Conservation (phyloP, 2,797 vertebrate genomes). For the Rallus crepitans region DNA sequence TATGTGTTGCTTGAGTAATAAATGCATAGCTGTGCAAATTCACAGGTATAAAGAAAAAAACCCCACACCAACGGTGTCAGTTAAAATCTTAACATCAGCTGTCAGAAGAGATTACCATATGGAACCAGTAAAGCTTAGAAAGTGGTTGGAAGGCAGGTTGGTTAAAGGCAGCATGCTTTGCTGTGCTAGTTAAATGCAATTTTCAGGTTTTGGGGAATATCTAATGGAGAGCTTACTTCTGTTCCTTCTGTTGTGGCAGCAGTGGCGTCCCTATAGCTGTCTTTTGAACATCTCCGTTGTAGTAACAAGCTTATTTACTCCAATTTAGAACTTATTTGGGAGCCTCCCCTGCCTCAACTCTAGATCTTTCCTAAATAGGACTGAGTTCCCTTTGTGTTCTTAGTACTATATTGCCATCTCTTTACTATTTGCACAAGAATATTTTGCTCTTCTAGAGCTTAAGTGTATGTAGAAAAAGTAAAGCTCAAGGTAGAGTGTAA, state of each 20-base stretch:
- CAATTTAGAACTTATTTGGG: background rate
- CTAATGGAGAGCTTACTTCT: background rate
- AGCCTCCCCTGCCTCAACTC: background rate
- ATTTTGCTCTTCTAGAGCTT: background rate
- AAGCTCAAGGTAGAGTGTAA: background rate
- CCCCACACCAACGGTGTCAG: too few species aligned
- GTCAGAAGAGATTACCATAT: background rate
- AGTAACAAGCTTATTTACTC: background rate
- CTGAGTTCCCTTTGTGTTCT: background rate
- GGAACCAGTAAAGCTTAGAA: background rate
- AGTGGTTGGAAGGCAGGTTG: background rate
- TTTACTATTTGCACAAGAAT: background rate
- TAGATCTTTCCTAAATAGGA: background rate
- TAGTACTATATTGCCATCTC: background rate
- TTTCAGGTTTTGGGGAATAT: background rate
- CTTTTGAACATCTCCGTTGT: background rate
- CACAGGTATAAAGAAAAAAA: background rate
- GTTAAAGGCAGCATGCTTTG: background rate
- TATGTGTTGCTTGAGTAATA: background rate
- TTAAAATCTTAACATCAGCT: background rate
- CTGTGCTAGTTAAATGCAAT: background rate
- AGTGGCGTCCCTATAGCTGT: background rate
- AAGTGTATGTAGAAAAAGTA: background rate
- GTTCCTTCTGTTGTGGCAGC: background rate
- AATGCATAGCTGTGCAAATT: background rate